Evolutionary conservation across 2,113 vertebrate species (phyloP).

Genomic region (Pavo muticus): DNA sequence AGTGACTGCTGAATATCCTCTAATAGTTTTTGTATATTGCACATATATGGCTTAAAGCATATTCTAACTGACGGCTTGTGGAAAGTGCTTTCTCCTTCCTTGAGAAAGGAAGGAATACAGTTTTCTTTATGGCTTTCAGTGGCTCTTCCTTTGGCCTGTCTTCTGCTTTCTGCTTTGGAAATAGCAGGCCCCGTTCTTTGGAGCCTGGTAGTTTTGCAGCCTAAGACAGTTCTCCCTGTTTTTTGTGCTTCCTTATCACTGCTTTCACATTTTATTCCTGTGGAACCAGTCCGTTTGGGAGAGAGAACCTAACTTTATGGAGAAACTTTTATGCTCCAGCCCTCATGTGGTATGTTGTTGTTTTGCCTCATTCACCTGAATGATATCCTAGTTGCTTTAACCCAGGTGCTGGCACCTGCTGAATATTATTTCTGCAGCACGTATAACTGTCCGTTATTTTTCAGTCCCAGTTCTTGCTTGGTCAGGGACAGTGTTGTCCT

Average conservation of each 20-base stretch:
- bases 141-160: not conserved
- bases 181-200: not conserved
- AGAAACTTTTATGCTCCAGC: rapidly evolving
- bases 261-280: not conserved
- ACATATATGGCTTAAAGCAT: not conserved
- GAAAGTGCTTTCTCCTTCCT: not conserved
- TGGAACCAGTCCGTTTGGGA: not conserved
- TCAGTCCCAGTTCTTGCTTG: not conserved
- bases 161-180: not conserved
- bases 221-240: not conserved
- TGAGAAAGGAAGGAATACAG: not conserved
- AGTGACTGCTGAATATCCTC: not conserved
- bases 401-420: rapidly evolving
- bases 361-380: not conserved
- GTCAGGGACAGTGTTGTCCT: not conserved
- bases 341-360: not conserved
- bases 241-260: not conserved
- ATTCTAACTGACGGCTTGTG: not conserved
- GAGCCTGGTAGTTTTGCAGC: rapidly evolving
- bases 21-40: rapidly evolving
- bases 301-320: not conserved
- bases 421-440: not conserved
- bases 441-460: not conserved
- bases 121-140: not conserved
- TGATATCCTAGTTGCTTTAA: not conserved